phyloP scores from a whole-genome alignment of 2,797 vertebrate species.

The Coilia nasus region DNA sequence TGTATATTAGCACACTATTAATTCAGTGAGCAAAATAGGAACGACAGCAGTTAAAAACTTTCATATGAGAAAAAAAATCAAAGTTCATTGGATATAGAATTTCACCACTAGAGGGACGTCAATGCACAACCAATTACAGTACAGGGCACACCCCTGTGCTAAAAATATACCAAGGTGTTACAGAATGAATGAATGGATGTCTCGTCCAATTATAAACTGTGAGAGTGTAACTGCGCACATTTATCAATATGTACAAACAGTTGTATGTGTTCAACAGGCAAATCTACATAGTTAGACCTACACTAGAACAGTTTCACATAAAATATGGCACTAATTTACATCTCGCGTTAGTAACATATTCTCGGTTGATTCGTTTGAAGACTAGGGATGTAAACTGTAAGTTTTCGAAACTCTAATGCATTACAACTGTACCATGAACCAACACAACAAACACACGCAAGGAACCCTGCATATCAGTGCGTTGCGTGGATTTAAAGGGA shows the following conservation, averaged over 20 bases:
- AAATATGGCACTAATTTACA: neutral
- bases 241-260: neutral
- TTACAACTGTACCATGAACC: neutral
- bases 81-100: neutral
- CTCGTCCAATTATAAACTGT: neutral
- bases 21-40: neutral
- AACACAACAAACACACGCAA: neutral
- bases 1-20: neutral
- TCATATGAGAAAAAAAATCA: neutral
- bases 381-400: neutral
- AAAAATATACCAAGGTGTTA: constrained; percentile 42
- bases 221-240: neutral
- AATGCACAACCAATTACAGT: neutral
- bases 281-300: neutral
- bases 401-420: neutral
- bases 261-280: neutral
- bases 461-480: neutral
- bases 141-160: constrained; percentile 20
- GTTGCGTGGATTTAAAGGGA: constrained; percentile 50
- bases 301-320: neutral
- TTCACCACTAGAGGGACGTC: constrained; percentile 49
- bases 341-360: neutral
- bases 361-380: neutral
- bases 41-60: neutral
- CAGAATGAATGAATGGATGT: neutral